phyloP scores from a whole-genome alignment of 1,140 invertebrate species.

The Hyles euphorbiae region DNA sequence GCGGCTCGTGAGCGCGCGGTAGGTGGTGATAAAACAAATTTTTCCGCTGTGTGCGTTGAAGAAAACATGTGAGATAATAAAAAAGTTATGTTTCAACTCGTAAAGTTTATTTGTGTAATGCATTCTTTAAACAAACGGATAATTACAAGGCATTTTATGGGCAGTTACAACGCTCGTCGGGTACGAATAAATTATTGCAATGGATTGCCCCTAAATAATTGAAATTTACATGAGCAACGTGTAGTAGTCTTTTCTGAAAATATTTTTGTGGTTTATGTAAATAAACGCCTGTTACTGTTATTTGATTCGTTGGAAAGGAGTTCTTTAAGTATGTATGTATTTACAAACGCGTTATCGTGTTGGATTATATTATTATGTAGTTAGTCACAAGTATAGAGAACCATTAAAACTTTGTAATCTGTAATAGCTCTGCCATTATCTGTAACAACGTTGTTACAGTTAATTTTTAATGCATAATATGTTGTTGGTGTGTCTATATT shows the following conservation, averaged over 20 bases:
- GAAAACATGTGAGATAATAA: slow-evolving; percentile 68
- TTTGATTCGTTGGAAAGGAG: slow-evolving; percentile 3
- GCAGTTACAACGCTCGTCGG: slow-evolving; percentile 32
- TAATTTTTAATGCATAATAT: too few relatives aligned
- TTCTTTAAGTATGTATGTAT: not conserved
- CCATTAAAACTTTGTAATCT: too few relatives aligned
- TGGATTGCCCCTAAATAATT: slow-evolving; percentile 34
- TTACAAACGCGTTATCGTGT: slow-evolving; percentile 6
- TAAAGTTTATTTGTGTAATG: slow-evolving; percentile 72
- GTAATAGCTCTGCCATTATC: too few relatives aligned
- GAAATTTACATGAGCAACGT: slow-evolving; percentile 18
- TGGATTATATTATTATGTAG: slow-evolving; percentile 6
- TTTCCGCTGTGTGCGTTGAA: slow-evolving; percentile 39
- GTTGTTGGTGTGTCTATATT: too few relatives aligned
- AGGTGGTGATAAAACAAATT: slow-evolving; percentile 43
- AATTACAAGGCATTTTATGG: slow-evolving; percentile 59
- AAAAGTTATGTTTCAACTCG: slow-evolving; percentile 64
- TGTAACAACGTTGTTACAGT: too few relatives aligned
- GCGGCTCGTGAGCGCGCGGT: slow-evolving; percentile 28
- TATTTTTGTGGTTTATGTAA: slow-evolving; percentile 14
- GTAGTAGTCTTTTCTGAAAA: slow-evolving; percentile 17
- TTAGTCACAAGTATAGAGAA: not conserved
- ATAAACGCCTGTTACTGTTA: slow-evolving; percentile 8
- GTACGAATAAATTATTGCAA: slow-evolving; percentile 41
- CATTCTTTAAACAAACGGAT: slow-evolving; percentile 68